A percentile compares a stretch with the other conserved stretches of the same genome.
These are phyloP conservation scores for Drosophila sulfurigaster DNA, from an alignment of 1,140 invertebrate genomes.

Conservation along the genomic window DNA sequence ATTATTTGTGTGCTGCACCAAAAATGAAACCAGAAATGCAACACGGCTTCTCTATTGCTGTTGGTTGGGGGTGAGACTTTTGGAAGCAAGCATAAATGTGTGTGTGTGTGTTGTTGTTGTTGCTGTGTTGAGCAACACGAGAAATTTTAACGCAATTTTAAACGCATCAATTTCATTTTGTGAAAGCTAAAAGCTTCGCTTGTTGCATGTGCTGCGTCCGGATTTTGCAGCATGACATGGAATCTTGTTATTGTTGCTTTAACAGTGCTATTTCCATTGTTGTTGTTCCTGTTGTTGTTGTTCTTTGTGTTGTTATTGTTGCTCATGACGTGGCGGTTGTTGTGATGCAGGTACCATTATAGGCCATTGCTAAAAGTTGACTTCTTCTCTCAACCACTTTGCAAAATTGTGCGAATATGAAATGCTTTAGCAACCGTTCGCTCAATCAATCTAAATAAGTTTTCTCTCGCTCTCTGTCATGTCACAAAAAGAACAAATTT, in stretches of 20 bases:
- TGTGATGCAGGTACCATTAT: conserved; percentile 16
- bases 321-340: conserved; percentile 15
- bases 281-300: conserved; percentile 48
- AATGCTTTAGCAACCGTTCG: background rate
- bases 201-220: conserved; percentile 55
- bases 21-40: conserved; percentile 49
- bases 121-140: conserved; percentile 27
- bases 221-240: conserved; percentile 58
- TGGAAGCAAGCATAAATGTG: background rate
- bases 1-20: conserved; percentile 59
- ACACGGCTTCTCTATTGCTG: conserved; percentile 33
- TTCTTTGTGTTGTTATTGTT: conserved; percentile 12
- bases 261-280: conserved; percentile 18
- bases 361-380: conserved; percentile 19
- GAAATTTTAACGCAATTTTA: conserved; percentile 77
- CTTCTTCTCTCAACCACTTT: conserved; percentile 14
- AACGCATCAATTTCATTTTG: conserved; percentile 81
- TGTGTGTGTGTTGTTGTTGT: conserved; percentile 14
- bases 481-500: background rate
- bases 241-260: conserved; percentile 51
- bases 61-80: background rate
- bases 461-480: background rate
- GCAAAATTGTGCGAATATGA: conserved; percentile 19
- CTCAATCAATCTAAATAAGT: conserved; percentile 13
- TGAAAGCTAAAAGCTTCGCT: conserved; percentile 65